Base-by-base conservation (phyloP, 2,888 invertebrate species). In the Sarcophaga caerulescens region DNA sequence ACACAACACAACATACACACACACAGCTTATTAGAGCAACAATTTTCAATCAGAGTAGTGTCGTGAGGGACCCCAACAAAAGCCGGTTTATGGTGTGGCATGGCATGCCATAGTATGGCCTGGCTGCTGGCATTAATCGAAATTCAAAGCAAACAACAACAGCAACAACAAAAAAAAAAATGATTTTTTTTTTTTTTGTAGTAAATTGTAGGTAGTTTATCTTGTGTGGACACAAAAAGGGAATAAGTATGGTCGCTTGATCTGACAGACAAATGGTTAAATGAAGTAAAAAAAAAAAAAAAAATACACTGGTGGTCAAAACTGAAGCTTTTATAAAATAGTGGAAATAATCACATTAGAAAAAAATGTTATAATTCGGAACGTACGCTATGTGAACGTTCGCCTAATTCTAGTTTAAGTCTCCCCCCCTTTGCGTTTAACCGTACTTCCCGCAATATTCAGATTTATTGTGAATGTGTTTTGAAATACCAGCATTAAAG, bases 71-170 rank as follows among this genome's bases (percentile, higher is more conserved):
- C 78, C 81, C 81, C 77, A 77, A 83, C 81, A 78, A 85, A 88
- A 90, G 89, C 89, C 89, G 89, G 89, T 90, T 89, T 89, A 70
- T 84, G 89, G 89, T 89, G 89, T 90, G 89, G 89, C 89, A 90
- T 89, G 52, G 52, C 17, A 52, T 52, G 52, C 4, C 17, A 52
- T 52, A 17, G 4, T 17, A 52, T 52, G 52, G 52, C 12, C 52
- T 52, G 52, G 17, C 52, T 52, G 17, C 52, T 52, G 89, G 89
- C 89, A 90, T 89, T 86, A 87, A 87, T 84, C 88, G 85, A 86
- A 85, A 87, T 87, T 85, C 68, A 81, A 85, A 85, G 78, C 85
- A 84, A 85, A 85, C 71, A 81, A 45, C 59, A 6, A 59, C 59
- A 59, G 23, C 79, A 82, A 63, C n/a, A 59, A 75, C 66, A 70